Percentiles rank a stretch among this genome's conserved stretches.
Conservation (phyloP, 2,113 vertebrate genomes). For the Corythaixoides concolor region DNA sequence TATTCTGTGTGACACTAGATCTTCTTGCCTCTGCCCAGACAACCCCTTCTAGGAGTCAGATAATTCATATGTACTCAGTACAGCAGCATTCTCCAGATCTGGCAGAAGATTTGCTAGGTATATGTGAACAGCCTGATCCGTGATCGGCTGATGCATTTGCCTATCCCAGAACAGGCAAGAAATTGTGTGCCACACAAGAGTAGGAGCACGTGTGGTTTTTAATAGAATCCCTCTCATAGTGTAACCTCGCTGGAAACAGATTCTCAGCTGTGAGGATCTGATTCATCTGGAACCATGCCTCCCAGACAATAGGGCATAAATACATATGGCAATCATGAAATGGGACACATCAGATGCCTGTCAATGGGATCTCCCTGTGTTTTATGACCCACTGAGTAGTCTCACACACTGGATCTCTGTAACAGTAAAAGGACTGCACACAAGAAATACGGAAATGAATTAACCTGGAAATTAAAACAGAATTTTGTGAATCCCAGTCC, state of each 20-base stretch:
- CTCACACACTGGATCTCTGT: not conserved
- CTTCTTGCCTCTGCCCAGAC: not conserved
- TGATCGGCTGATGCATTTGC: fast-evolving
- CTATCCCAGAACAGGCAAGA: not conserved
- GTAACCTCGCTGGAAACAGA: not conserved
- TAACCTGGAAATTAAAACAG: not conserved
- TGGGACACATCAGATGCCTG: not conserved
- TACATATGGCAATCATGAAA: not conserved
- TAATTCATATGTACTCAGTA: not conserved
- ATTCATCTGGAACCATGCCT: not conserved
- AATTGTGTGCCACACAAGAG: not conserved
- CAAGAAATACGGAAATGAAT: not conserved
- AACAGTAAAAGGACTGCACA: not conserved
- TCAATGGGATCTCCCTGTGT: not conserved
- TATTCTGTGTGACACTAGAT: not conserved
- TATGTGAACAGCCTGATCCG: not conserved
- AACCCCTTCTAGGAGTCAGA: not conserved
- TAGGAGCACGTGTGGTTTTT: fast-evolving
- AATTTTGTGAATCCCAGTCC: not conserved
- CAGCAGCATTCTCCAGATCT: not conserved
- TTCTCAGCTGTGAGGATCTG: not conserved
- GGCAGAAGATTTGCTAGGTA: not conserved
- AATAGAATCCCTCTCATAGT: not conserved
- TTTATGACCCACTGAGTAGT: not conserved
- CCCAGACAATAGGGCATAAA: not conserved